Conservation (phyloP, 2,888 invertebrate genomes). For the Drosophila pegasa region DNA sequence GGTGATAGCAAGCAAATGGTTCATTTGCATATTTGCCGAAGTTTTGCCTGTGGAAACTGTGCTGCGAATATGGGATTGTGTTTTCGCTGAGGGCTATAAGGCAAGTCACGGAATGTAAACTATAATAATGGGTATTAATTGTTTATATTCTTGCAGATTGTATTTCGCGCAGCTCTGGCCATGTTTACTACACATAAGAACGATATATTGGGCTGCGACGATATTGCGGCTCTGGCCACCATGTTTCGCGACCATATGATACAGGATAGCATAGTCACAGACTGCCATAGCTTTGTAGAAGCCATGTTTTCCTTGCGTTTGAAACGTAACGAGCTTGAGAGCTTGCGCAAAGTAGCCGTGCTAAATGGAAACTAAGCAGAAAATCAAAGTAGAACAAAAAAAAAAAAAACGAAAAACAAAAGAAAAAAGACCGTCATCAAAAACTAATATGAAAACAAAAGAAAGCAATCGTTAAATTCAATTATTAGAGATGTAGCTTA, state of each 20-base stretch:
- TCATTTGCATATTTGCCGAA: slow-evolving; percentile 96
- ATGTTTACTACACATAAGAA: slow-evolving; percentile 91
- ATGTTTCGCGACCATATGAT: slow-evolving; percentile 92
- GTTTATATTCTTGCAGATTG: slow-evolving; percentile 85
- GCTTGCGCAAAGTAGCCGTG: slow-evolving; percentile 81
- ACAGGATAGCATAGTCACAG: slow-evolving; percentile 90
- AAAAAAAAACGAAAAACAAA: slow-evolving; percentile 12
- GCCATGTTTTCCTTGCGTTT: slow-evolving; percentile 93
- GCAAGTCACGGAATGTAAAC: slow-evolving; percentile 39
- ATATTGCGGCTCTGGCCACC: slow-evolving; percentile 92
- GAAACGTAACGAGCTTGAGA: slow-evolving; percentile 83
- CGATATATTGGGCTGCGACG: slow-evolving; percentile 90
- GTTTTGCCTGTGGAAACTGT: slow-evolving; percentile 97
- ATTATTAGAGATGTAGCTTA: slow-evolving; percentile 70
- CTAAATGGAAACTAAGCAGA: slow-evolving; percentile 60
- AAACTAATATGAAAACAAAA: slow-evolving; percentile 51
- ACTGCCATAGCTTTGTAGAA: slow-evolving; percentile 96
- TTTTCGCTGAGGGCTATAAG: slow-evolving; percentile 97
- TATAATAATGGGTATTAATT: background rate
- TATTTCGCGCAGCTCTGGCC: slow-evolving; percentile 95
- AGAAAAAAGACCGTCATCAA: slow-evolving; percentile 31
- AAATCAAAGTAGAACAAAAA: slow-evolving; percentile 32
- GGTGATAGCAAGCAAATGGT: slow-evolving; percentile 97
- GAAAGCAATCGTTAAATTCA: slow-evolving; percentile 78
- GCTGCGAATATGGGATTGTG: slow-evolving; percentile 96